phyloP scores from a whole-genome alignment of 2,113 vertebrate species.

The Gallinago jamesoni region DNA sequence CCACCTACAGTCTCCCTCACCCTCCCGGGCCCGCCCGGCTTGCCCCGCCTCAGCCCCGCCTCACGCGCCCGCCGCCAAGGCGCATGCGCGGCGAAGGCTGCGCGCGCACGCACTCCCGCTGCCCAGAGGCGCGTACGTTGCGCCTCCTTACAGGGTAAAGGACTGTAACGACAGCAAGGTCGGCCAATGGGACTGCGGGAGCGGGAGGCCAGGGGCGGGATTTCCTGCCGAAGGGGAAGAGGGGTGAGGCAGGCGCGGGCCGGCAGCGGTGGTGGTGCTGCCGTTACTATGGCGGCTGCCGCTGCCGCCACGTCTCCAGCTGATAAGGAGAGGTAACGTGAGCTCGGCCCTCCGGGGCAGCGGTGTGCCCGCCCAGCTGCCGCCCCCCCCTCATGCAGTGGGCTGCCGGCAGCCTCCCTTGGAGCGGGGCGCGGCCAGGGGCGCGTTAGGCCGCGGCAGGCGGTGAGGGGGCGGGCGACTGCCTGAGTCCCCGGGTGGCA shows the following conservation, averaged over 20 bases:
- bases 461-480: not conserved
- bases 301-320: not conserved
- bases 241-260: accelerated
- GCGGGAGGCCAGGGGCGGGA: not conserved
- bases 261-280: accelerated
- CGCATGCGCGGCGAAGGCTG: accelerated
- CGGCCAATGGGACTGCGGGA: accelerated
- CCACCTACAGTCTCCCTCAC: no score
- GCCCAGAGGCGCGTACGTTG: accelerated
- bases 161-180: accelerated
- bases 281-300: not conserved
- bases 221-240: not conserved
- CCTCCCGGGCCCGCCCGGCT: not conserved
- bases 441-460: not conserved
- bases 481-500: no score
- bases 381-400: not conserved
- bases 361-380: no score
- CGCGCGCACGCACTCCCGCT: not conserved
- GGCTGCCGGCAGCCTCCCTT: no score
- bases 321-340: not conserved
- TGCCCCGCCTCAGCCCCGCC: not conserved
- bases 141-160: not conserved
- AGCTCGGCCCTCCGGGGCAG: accelerated
- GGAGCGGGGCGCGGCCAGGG: not conserved
- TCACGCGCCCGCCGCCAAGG: not conserved